Evolutionary conservation across 2,797 vertebrate species (phyloP).

Genomic region (Xyrichtys novacula): DNA sequence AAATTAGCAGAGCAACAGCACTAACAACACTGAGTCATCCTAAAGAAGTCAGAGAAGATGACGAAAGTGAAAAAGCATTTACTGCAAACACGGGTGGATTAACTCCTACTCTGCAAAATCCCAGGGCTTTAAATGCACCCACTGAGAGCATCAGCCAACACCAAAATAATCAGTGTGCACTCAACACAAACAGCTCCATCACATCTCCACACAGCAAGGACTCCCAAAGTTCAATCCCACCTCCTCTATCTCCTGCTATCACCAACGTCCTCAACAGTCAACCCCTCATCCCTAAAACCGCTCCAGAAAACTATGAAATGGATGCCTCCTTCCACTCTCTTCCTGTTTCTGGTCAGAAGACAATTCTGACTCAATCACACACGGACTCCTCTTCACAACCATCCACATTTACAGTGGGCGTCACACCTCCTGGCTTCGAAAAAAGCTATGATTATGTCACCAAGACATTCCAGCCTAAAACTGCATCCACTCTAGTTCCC

Average conservation of each 20-base stretch:
- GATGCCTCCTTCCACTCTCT: conserved; percentile 23
- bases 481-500: conserved; percentile 33
- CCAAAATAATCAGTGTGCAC: conserved; percentile 33
- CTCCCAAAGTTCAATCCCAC: conserved; percentile 43
- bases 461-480: conserved; percentile 50
- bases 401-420: conserved; percentile 28
- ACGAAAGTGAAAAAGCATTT: conserved; percentile 40
- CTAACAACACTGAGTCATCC: conserved; percentile 37
- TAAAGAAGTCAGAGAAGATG: conserved; percentile 33
- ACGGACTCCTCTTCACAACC: conserved; percentile 23
- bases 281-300: conserved; percentile 18
- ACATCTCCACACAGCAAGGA: conserved; percentile 36
- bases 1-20: conserved; percentile 57
- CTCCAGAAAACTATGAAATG: conserved; percentile 4
- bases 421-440: conserved; percentile 67
- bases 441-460: conserved; percentile 57
- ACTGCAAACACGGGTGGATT: conserved; percentile 36
- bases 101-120: conserved; percentile 42
- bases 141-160: conserved; percentile 47
- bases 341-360: conserved; percentile 28
- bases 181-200: conserved; percentile 28
- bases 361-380: neutral
- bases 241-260: conserved; percentile 21
- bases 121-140: conserved; percentile 38
- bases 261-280: conserved; percentile 31